Conservation (phyloP, 2,797 vertebrate genomes). For the Pampus argenteus region DNA sequence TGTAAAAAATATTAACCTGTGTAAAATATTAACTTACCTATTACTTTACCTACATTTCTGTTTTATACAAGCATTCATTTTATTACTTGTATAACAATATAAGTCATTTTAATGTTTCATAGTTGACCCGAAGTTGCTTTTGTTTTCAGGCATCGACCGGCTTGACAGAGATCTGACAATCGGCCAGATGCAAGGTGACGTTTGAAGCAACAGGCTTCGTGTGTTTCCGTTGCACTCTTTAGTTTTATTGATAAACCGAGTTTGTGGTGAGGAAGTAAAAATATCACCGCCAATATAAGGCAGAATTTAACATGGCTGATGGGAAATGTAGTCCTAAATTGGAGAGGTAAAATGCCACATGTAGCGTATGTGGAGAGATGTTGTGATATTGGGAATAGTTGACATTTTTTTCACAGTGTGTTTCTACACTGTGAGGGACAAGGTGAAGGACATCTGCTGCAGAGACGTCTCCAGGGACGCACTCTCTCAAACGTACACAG, state of each 20-base stretch:
- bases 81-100: too few species aligned
- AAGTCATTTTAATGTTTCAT: not conserved
- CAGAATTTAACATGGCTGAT: not conserved
- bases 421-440: conserved; percentile 19
- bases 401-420: conserved; percentile 22
- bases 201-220: too few species aligned
- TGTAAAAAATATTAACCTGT: not conserved
- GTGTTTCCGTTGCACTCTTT: too few species aligned
- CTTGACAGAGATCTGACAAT: conserved; percentile 82
- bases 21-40: not conserved
- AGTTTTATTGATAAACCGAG: too few species aligned
- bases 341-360: not conserved
- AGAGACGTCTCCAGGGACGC: conserved; percentile 2
- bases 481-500: conserved; percentile 11
- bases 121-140: not conserved
- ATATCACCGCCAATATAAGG: too few species aligned
- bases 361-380: not conserved
- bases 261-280: too few species aligned
- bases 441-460: conserved; percentile 19
- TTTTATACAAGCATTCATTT: too few species aligned
- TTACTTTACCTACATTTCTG: not conserved
- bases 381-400: not conserved
- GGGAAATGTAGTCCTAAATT: conserved; percentile 31
- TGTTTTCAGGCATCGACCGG: conserved; percentile 75
- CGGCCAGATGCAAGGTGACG: conserved; percentile 82